phyloP scores from a whole-genome alignment of 2,113 vertebrate species.

The Sialia sialis region DNA sequence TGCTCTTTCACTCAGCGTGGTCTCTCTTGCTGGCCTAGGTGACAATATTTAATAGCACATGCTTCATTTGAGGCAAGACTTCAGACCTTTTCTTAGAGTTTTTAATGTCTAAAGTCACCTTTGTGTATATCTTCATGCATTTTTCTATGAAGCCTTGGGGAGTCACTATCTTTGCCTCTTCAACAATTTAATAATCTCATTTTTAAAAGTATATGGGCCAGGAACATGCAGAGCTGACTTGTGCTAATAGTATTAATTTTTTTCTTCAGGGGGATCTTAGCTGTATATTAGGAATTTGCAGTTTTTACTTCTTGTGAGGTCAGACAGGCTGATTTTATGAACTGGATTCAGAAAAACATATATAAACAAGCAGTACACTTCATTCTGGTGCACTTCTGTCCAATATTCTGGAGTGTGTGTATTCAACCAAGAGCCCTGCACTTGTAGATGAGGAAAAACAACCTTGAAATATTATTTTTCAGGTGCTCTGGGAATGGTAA shows the following conservation, averaged over 20 bases:
- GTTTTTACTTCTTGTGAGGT: not conserved
- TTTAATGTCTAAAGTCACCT: slow-evolving; percentile 48
- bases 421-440: not conserved
- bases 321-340: not conserved
- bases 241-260: not conserved
- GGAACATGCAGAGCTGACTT: not conserved
- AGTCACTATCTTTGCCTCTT: slow-evolving; percentile 4
- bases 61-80: slow-evolving; percentile 13
- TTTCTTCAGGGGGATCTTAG: not conserved
- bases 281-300: not conserved
- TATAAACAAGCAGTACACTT: not conserved
- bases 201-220: not conserved
- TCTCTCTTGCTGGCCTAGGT: not conserved
- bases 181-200: slow-evolving; percentile 15
- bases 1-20: not conserved
- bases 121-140: not conserved
- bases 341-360: not conserved
- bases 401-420: not conserved
- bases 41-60: slow-evolving; percentile 21
- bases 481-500: not conserved
- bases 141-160: slow-evolving; percentile 13
- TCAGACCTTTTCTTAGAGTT: not conserved
- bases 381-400: not conserved
- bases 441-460: not conserved
- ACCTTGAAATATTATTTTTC: not conserved